These are phyloP conservation scores for Phataginus tetradactyla DNA, from an alignment of 2,797 vertebrate genomes.

Conservation along the genomic window DNA sequence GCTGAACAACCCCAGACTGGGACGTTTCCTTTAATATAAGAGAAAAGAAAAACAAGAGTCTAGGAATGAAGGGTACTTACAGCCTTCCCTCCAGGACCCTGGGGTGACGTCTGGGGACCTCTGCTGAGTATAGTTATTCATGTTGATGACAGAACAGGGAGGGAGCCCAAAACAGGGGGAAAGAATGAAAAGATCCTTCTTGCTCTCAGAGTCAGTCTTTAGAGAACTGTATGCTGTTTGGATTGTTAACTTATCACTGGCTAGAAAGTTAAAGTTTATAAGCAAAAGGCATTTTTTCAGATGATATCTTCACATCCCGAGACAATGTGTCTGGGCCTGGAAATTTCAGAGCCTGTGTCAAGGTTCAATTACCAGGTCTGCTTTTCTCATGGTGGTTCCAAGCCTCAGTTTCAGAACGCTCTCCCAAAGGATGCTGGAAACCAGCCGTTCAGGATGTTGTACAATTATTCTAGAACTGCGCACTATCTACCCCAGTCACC, in stretches of 20 bases:
- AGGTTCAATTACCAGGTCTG: not conserved
- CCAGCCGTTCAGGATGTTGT: not conserved
- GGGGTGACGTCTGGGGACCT: not conserved
- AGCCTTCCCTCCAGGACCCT: not conserved
- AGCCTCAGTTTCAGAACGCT: not conserved
- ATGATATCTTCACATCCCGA: not conserved
- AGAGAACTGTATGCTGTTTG: not conserved
- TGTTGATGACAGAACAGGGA: not conserved
- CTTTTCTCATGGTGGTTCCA: not conserved
- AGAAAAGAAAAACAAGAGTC: not conserved
- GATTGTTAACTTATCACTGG: not conserved
- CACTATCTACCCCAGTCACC: not conserved
- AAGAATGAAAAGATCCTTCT: not conserved
- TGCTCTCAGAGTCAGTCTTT: not conserved
- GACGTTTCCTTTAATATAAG: conserved; percentile 35
- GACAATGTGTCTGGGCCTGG: not conserved
- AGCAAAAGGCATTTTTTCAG: not conserved
- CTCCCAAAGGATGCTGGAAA: not conserved
- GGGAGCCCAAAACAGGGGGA: not conserved
- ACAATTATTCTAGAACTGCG: not conserved
- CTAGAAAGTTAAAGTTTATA: not conserved
- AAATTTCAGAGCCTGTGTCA: not conserved
- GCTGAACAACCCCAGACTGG: not conserved
- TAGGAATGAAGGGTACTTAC: not conserved
- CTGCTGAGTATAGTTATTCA: not conserved